Evolutionary conservation across 2,797 vertebrate genomes (phyloP).

Genomic region (Enteromius viviparus): DNA sequence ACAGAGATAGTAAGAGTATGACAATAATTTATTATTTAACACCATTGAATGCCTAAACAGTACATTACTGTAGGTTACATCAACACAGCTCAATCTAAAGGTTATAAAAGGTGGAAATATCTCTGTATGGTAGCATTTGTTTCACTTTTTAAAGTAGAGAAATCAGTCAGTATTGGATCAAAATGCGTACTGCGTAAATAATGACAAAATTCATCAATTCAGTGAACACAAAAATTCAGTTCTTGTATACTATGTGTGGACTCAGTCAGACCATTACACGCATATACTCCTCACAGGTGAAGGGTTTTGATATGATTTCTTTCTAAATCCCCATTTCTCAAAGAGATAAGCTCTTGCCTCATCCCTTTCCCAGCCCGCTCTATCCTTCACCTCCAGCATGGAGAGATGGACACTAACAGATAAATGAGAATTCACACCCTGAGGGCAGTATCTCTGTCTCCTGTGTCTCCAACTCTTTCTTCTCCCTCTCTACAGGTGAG

Average conservation of each 20-base stretch:
- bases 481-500: conserved; percentile 31
- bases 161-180: background rate
- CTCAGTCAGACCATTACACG: background rate
- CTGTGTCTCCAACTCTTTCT: conserved; percentile 6
- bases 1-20: background rate
- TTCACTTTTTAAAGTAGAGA: background rate
- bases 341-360: conserved; percentile 54
- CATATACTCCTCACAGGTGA: conserved; percentile 33
- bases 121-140: background rate
- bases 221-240: background rate
- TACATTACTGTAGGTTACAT: background rate
- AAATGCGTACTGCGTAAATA: background rate
- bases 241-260: background rate
- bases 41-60: background rate
- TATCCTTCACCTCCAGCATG: conserved; percentile 47
- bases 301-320: conserved; percentile 50
- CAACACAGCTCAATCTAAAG: background rate
- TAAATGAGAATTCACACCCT: conserved; percentile 54
- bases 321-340: conserved; percentile 24
- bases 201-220: background rate
- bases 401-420: conserved; percentile 58
- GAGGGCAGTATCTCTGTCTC: conserved; percentile 28
- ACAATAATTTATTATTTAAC: background rate
- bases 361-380: conserved; percentile 31
- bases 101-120: background rate